Evolutionary conservation across 2,113 vertebrate genomes (phyloP).

Genomic region (Otus sunia): DNA sequence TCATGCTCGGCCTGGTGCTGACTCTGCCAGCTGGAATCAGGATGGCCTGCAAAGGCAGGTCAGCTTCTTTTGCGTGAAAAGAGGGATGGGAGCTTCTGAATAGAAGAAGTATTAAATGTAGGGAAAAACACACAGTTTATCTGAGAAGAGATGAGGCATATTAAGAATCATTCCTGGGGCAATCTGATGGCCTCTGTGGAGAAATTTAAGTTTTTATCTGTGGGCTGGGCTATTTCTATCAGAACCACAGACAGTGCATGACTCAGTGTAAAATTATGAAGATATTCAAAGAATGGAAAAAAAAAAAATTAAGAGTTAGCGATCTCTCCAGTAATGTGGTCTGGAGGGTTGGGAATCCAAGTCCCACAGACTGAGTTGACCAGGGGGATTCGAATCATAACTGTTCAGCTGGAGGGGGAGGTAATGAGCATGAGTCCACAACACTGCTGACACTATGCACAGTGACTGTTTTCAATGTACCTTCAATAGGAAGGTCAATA

Average conservation of each 20-base stretch:
- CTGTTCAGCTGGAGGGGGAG: not conserved
- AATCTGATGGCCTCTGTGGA: not conserved
- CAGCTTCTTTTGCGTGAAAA: not conserved
- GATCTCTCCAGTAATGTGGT: not conserved
- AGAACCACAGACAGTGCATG: not conserved
- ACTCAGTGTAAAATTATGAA: not conserved
- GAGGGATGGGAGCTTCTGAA: not conserved
- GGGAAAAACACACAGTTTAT: not conserved
- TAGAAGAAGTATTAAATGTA: not conserved
- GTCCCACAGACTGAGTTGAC: not conserved
- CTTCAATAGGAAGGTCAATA: accelerated
- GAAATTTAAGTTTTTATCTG: not conserved
- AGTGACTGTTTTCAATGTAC: not conserved
- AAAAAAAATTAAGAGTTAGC: not conserved
- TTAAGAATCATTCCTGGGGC: not conserved
- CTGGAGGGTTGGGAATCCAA: not conserved
- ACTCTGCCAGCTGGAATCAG: not conserved
- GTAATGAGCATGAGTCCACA: accelerated
- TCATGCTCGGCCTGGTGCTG: not conserved
- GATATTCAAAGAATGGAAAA: not conserved
- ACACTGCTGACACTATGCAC: accelerated
- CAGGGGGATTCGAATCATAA: accelerated
- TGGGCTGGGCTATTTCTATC: not conserved
- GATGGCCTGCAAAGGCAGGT: not conserved
- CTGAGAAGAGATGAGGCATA: not conserved